These are phyloP conservation scores for Petrocephalus microphthalmus DNA, from an alignment of 2,113 vertebrate species.

Conservation along the genomic window DNA sequence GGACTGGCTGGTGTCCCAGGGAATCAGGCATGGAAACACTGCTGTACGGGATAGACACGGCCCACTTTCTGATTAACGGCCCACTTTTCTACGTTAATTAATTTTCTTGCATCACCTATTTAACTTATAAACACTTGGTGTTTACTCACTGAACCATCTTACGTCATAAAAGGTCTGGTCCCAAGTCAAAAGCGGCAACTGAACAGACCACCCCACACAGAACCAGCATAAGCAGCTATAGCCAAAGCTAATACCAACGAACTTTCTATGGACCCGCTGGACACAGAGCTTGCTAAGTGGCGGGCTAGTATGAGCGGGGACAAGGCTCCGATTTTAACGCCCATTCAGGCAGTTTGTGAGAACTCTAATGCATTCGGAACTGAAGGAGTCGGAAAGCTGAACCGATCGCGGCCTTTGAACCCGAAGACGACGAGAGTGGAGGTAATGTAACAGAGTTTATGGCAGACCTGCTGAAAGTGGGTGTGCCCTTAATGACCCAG, in stretches of 20 bases:
- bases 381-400: not conserved
- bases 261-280: not conserved
- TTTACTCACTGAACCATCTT: not conserved
- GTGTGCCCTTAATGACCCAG: not conserved
- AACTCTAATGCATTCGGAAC: not conserved
- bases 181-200: not conserved
- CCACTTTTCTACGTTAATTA: not conserved
- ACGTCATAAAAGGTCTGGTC: not conserved
- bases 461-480: not conserved
- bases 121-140: not conserved
- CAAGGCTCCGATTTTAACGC: not conserved
- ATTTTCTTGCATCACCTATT: not conserved
- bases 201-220: not conserved
- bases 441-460: not conserved
- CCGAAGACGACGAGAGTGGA: not conserved
- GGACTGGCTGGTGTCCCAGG: not conserved
- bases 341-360: not conserved
- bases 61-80: not conserved
- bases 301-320: not conserved
- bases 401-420: not conserved
- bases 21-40: not conserved
- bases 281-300: not conserved
- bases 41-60: not conserved
- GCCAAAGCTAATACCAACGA: not conserved
- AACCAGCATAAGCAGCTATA: not conserved